Evolutionary conservation across 2,888 invertebrate species (phyloP).

Genomic region (Stenodema calcarata): DNA sequence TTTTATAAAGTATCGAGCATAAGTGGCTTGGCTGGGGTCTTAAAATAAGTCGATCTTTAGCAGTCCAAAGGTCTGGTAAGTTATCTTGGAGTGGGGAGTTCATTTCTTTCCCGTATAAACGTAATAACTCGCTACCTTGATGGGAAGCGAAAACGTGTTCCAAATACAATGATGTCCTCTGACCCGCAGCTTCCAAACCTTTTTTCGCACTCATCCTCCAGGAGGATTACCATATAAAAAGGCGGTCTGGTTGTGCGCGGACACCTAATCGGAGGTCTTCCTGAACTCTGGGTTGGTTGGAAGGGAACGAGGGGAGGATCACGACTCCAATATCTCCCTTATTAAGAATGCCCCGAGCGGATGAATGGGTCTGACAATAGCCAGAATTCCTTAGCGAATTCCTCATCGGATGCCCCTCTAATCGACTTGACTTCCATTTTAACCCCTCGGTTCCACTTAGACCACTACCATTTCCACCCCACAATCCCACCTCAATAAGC

Average conservation of each 20-base stretch:
- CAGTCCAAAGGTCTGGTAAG: neutral
- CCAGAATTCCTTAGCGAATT: constrained; percentile 35
- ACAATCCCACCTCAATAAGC: neutral
- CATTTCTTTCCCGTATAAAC: constrained; percentile 7
- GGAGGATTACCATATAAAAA: constrained; percentile 38
- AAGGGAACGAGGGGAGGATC: neutral
- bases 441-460: neutral
- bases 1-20: too few species aligned
- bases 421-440: constrained; percentile 45
- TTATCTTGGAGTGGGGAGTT: neutral
- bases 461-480: neutral
- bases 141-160: constrained; percentile 34
- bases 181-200: neutral
- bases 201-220: neutral
- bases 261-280: constrained; percentile 35
- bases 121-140: neutral
- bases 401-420: constrained; percentile 42
- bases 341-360: constrained; percentile 43
- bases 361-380: constrained; percentile 46
- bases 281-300: neutral
- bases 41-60: too few species aligned
- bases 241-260: constrained; percentile 18
- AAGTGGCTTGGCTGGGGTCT: too few species aligned
- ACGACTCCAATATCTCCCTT: constrained; percentile 45
- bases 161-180: constrained; percentile 23